These are phyloP conservation scores for Athrips mouffetella DNA, from an alignment of 2,888 invertebrate genomes.

Conservation along the genomic window DNA sequence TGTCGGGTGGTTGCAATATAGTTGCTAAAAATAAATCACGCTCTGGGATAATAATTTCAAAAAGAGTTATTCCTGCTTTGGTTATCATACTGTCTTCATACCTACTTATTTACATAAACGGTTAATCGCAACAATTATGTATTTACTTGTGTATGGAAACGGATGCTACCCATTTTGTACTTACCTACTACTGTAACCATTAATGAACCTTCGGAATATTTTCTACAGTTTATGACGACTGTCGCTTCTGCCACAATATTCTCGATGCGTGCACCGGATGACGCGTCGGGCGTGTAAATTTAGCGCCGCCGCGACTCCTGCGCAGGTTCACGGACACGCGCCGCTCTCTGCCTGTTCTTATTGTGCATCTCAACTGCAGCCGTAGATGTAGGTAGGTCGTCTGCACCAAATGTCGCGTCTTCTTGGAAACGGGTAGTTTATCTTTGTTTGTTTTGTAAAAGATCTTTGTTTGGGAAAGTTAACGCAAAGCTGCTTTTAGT, in stretches of 20 bases:
- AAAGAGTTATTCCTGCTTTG: too few relatives aligned
- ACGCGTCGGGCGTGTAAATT: constrained; percentile 64
- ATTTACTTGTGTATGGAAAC: too few relatives aligned
- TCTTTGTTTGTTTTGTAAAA: neutral
- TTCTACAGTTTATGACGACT: neutral
- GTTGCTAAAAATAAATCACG: too few relatives aligned
- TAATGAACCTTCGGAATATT: neutral
- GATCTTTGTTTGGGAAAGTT: too few relatives aligned
- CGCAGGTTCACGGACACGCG: constrained; percentile 66
- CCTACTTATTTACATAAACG: too few relatives aligned
- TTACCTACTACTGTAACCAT: too few relatives aligned
- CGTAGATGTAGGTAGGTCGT: neutral
- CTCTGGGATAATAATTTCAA: too few relatives aligned
- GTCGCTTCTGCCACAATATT: constrained; percentile 23
- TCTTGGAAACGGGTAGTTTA: neutral
- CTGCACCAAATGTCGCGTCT: neutral
- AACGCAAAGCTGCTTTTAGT: neutral
- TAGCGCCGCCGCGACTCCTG: constrained; percentile 43
- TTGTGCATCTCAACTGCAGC: neutral
- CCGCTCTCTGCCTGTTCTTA: constrained; percentile 19
- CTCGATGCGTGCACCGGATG: constrained; percentile 54
- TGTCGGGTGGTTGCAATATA: too few relatives aligned
- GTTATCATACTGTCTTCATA: too few relatives aligned
- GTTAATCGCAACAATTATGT: too few relatives aligned
- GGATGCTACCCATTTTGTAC: too few relatives aligned